Percentiles rank a stretch among this genome's conserved stretches.
These are phyloP conservation scores for Clavelina lepadiformis DNA, from an alignment of 23 tunicate species.

Conservation along the genomic window DNA sequence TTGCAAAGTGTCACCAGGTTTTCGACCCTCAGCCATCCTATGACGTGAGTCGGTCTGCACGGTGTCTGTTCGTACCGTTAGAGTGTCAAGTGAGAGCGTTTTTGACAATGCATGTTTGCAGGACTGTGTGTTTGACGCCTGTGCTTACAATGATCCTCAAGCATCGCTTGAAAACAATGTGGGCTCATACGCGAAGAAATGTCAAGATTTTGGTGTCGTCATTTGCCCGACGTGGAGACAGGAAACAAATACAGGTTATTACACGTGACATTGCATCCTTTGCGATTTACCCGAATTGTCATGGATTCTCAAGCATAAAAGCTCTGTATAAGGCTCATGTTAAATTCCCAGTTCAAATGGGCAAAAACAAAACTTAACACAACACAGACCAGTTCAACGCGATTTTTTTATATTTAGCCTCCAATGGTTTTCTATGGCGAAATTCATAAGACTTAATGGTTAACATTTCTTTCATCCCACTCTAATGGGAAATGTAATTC, in stretches of 20 bases:
- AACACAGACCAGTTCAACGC: too few species aligned
- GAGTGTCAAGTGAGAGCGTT: neutral
- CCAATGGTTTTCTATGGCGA: too few species aligned
- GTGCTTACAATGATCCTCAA: conserved; percentile 28
- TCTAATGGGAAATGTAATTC: neutral
- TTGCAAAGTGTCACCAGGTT: conserved; percentile 13
- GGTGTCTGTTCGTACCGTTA: neutral
- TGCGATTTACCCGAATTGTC: too few species aligned
- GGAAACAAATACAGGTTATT: conserved; percentile 32
- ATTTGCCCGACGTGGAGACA: conserved; percentile 54
- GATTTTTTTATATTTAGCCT: too few species aligned
- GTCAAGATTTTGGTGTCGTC: conserved; percentile 18
- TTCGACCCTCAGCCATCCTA: too few species aligned
- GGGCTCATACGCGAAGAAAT: conserved; percentile 34
- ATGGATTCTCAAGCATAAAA: too few species aligned
- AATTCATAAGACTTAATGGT: too few species aligned
- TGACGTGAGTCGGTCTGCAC: too few species aligned
- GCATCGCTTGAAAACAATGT: conserved; percentile 33
- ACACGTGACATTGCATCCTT: too few species aligned
- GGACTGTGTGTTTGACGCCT: conserved; percentile 54
- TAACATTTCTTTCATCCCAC: neutral
- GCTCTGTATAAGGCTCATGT: too few species aligned
- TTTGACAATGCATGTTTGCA: conserved; percentile 3
- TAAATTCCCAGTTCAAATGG: too few species aligned
- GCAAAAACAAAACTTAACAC: too few species aligned